Base-by-base conservation (phyloP, 1,140 invertebrate species). In the Daktulosphaira vitifoliae region DNA sequence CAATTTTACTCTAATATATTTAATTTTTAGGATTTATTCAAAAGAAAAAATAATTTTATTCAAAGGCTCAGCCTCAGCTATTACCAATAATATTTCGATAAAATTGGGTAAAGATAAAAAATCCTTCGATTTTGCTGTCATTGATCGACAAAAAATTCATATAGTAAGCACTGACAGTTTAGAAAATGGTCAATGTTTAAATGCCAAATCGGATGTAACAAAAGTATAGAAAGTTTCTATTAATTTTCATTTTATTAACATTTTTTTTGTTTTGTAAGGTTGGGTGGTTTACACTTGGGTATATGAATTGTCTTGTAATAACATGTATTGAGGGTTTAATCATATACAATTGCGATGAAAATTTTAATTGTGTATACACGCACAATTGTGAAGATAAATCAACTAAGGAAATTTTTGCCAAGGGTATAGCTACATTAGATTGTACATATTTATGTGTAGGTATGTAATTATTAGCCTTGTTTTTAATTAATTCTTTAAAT, bases 371-470 rank as follows among this genome's bases (percentile, higher is more conserved):
- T 1, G 44, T 62, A n/a, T 62, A 46, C 2, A 1, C 56, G 3
- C 56, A 62, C 1, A 48, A 33, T 15, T 62, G 56, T 2, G 56
- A 33, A 11, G 56, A 62, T 16, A 48, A 62, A 20, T 26, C 15
- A 1, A 46, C 26, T 22, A 48, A 46, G 3, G 25, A 62, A 6
- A 62, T 46, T 3, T 62, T 39, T 2, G 42, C 56, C 2, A 62
- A 33, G 29, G 56, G 56, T 15, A 62, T 62, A 6, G 25, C 56
- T 2, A 18, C 42, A 3, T 33, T 62, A 18, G 56, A 62, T 11
- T 62, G 56, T 6, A 62, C 56, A 15, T 62, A 62, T 20, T 2
- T 62, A 20, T 62, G 56, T 15, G 42, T 62, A 1, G 56, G 56
- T 62, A 29, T 1, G 56, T n/a, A 9, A 6, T 33, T 33, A 33